Conservation (phyloP, 1,140 invertebrate genomes). For the Rhysida immarginata region DNA sequence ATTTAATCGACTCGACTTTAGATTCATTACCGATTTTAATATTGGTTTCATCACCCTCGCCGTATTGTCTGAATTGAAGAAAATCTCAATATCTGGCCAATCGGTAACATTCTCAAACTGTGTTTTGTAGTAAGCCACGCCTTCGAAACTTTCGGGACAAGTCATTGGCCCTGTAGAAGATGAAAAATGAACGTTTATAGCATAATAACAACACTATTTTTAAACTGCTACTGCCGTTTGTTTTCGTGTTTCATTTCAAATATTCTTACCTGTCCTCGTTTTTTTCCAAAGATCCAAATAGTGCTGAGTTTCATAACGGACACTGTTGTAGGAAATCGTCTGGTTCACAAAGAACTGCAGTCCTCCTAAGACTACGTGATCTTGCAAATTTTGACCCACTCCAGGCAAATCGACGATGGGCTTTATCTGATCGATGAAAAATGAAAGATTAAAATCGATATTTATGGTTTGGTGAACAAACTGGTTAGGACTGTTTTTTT, state of each 20-base stretch:
- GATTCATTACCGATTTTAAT: too few species aligned
- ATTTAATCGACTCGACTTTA: too few species aligned
- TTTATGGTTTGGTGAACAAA: too few species aligned
- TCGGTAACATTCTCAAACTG: neutral
- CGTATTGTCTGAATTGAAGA: slow-evolving; percentile 4
- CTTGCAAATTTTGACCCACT: slow-evolving; percentile 35
- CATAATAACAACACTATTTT: too few species aligned
- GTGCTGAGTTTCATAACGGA: neutral
- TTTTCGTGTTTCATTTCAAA: too few species aligned
- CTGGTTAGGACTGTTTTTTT: too few species aligned
- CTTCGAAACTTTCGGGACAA: slow-evolving; percentile 5
- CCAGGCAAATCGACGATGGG: slow-evolving; percentile 27
- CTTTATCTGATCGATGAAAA: too few species aligned
- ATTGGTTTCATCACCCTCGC: too few species aligned
- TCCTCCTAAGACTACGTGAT: slow-evolving; percentile 20
- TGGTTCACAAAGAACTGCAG: slow-evolving; percentile 2
- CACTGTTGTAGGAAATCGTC: slow-evolving; percentile 1
- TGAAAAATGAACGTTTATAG: too few species aligned
- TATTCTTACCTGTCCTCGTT: slow-evolving; percentile 1
- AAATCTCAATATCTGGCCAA: slow-evolving; percentile 7
- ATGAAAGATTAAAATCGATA: too few species aligned
- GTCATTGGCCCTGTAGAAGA: slow-evolving; percentile 1
- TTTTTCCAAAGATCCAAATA: slow-evolving; percentile 6
- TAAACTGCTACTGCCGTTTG: too few species aligned
- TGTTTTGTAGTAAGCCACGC: neutral